Evolutionary conservation across 2,113 vertebrate genomes (phyloP).

Genomic region (Aldabrachelys gigantea): DNA sequence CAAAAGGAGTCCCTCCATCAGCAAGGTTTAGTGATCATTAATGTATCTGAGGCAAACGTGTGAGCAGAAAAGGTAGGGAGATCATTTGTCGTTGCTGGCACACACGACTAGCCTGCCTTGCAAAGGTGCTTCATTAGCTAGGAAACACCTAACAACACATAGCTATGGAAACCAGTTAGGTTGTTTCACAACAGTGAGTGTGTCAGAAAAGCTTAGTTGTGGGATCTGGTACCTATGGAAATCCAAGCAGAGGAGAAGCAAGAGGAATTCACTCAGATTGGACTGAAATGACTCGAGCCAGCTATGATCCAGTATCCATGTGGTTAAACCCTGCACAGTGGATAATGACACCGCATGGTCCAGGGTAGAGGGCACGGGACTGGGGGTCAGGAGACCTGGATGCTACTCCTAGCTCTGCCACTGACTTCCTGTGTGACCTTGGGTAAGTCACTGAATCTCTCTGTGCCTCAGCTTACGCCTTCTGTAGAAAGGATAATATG

Average conservation of each 20-base stretch:
- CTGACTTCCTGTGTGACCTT: neutral
- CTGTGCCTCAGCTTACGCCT: neutral
- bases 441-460: neutral
- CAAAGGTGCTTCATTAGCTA: slow-evolving; percentile 37
- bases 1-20: slow-evolving; percentile 69
- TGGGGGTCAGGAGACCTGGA: neutral
- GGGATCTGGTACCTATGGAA: neutral
- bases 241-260: neutral
- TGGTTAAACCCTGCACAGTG: rapidly evolving
- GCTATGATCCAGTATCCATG: neutral
- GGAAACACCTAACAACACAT: slow-evolving; percentile 34
- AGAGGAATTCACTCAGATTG: neutral
- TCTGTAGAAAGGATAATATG: neutral
- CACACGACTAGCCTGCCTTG: slow-evolving; percentile 20
- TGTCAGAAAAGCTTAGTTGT: slow-evolving; percentile 27
- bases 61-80: slow-evolving; percentile 41
- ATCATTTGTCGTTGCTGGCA: slow-evolving; percentile 35
- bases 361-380: neutral
- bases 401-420: neutral
- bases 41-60: slow-evolving; percentile 36
- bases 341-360: neutral
- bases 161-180: slow-evolving; percentile 46
- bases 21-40: slow-evolving; percentile 53
- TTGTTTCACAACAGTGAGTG: slow-evolving; percentile 11
- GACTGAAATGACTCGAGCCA: neutral